phyloP scores from a whole-genome alignment of 2,797 vertebrate genomes.

The Urosaurus nigricauda region DNA sequence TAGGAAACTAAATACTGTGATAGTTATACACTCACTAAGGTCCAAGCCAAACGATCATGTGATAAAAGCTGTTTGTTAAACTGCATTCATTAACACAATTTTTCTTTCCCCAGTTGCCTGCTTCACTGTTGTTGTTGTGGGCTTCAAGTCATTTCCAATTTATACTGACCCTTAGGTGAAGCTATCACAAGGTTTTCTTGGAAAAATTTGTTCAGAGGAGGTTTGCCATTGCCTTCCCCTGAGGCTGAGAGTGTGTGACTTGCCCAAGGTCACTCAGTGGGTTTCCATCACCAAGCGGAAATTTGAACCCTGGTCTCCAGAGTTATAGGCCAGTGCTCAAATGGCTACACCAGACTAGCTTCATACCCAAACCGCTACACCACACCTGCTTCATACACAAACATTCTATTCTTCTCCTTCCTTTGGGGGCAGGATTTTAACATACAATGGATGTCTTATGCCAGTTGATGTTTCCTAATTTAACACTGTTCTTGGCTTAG shows the following conservation, averaged over 20 bases:
- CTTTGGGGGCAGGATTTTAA: conserved; percentile 24
- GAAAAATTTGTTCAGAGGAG: no score
- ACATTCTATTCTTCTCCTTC: conserved; percentile 39
- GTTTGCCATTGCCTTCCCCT: no score
- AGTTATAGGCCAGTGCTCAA: no score
- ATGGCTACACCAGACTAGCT: no score
- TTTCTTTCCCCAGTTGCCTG: conserved; percentile 35
- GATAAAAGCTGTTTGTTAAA: not conserved
- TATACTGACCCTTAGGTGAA: no score
- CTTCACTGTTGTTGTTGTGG: conserved; percentile 21
- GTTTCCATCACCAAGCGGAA: no score
- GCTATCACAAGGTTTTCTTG: no score
- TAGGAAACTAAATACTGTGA: conserved; percentile 5
- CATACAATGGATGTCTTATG: conserved; percentile 27
- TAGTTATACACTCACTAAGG: not conserved
- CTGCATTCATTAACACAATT: conserved; percentile 48
- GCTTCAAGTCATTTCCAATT: no score
- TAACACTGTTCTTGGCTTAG: conserved; percentile 10
- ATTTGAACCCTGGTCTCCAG: no score
- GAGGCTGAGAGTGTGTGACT: no score
- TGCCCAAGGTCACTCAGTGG: no score
- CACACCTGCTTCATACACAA: conserved; percentile 50
- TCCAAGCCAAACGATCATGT: not conserved
- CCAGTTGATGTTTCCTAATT: conserved; percentile 17
- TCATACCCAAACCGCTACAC: no score